Evolutionary conservation across 2,113 vertebrate genomes (phyloP).

Genomic region (Nannobrachium achirus): DNA sequence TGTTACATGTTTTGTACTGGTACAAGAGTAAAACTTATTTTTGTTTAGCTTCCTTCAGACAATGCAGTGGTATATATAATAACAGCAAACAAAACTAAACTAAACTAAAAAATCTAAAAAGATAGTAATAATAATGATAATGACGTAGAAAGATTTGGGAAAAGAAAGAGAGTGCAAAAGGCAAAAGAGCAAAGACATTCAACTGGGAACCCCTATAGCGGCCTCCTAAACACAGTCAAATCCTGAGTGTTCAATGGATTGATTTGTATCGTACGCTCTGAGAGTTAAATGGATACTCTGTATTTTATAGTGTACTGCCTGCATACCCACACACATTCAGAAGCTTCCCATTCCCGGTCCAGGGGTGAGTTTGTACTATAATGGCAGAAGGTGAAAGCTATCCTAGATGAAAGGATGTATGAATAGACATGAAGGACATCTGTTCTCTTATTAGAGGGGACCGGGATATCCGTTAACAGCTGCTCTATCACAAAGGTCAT

Average conservation of each 20-base stretch:
- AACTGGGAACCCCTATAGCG: no score
- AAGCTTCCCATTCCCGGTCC: constrained; percentile 11
- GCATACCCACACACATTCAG: constrained; percentile 35
- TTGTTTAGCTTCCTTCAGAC: no score
- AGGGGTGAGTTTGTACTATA: constrained; percentile 46
- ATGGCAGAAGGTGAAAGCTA: constrained; percentile 43
- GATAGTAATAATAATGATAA: no score
- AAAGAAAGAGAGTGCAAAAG: no score
- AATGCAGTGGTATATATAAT: no score
- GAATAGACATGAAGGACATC: constrained; percentile 59
- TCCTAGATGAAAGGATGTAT: constrained; percentile 51
- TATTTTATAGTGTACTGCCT: neutral
- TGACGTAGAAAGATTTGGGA: no score
- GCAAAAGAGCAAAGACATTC: no score
- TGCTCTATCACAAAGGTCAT: constrained; percentile 40
- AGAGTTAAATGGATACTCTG: neutral
- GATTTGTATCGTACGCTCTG: neutral
- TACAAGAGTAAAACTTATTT: no score
- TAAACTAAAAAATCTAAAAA: no score
- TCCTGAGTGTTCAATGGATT: neutral
- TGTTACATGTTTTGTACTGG: no score
- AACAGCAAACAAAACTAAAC: no score
- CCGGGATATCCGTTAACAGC: constrained; percentile 44
- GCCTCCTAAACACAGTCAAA: no score
- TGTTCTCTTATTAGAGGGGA: constrained; percentile 55